Conservation (phyloP, 1,140 invertebrate genomes). For the Euura lappo region DNA sequence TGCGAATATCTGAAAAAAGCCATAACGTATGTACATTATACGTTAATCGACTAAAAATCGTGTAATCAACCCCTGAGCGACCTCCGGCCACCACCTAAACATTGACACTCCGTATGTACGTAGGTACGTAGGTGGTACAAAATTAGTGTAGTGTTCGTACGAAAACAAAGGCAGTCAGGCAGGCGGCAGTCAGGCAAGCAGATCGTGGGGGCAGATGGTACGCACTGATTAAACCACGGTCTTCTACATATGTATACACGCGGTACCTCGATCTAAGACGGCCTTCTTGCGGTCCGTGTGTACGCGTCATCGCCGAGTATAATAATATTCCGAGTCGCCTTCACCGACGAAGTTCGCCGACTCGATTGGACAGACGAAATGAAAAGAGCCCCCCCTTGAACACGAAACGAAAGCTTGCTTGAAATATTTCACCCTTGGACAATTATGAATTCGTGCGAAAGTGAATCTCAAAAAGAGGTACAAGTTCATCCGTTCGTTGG, state of each 20-base stretch:
- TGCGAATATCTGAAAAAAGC: background rate
- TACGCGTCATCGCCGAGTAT: background rate
- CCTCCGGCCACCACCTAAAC: too few species aligned
- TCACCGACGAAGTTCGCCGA: too few species aligned
- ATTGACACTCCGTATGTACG: background rate
- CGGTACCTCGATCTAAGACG: background rate
- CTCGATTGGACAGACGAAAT: too few species aligned
- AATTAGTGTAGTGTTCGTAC: background rate
- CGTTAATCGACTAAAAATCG: too few species aligned
- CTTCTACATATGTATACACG: background rate
- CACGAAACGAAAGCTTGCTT: too few species aligned
- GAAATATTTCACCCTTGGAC: too few species aligned
- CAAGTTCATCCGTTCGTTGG: slow-evolving; percentile 5
- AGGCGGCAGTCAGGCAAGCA: background rate
- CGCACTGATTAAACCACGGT: background rate
- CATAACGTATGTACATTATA: too few species aligned
- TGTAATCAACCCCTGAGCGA: too few species aligned
- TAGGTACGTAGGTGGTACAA: too few species aligned
- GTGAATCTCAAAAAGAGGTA: background rate
- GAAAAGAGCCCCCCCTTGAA: too few species aligned
- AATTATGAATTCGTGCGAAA: too few species aligned
- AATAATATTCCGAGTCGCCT: background rate
- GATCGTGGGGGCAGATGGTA: background rate
- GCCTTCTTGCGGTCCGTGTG: background rate
- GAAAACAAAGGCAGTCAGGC: background rate